Percentiles rank a stretch among this genome's conserved stretches.
phyloP scores from a whole-genome alignment of 2,888 invertebrate genomes.

The Latrodectus elegans region DNA sequence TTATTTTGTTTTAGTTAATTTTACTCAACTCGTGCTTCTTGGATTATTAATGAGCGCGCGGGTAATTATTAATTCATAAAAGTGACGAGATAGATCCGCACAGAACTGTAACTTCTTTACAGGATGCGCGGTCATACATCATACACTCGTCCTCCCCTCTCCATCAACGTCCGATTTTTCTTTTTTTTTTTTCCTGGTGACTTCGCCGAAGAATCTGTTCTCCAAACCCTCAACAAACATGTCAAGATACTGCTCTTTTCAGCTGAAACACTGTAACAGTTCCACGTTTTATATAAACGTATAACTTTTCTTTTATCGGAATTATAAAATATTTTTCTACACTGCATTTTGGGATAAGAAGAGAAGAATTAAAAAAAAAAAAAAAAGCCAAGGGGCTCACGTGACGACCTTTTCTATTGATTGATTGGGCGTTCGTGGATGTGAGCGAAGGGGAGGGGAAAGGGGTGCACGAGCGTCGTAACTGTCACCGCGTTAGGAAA shows the following conservation, averaged over 20 bases:
- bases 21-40: background rate
- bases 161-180: too few relatives aligned
- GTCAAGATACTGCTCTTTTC: background rate
- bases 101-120: background rate
- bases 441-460: background rate
- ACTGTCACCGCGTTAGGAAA: background rate
- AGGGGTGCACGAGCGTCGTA: background rate
- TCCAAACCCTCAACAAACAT: background rate
- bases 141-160: background rate
- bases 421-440: constrained; percentile 43
- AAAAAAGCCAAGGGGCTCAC: constrained; percentile 4
- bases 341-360: background rate
- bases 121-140: background rate
- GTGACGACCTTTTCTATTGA: constrained; percentile 49
- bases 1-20: background rate
- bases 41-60: background rate
- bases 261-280: background rate
- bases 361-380: background rate
- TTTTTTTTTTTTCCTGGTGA: too few relatives aligned
- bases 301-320: constrained; percentile 12
- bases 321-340: background rate
- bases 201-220: background rate
- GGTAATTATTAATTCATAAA: background rate
- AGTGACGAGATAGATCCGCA: background rate
- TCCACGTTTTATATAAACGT: background rate